phyloP scores from a whole-genome alignment of 2,888 invertebrate genomes.

The Drosophila merina region DNA sequence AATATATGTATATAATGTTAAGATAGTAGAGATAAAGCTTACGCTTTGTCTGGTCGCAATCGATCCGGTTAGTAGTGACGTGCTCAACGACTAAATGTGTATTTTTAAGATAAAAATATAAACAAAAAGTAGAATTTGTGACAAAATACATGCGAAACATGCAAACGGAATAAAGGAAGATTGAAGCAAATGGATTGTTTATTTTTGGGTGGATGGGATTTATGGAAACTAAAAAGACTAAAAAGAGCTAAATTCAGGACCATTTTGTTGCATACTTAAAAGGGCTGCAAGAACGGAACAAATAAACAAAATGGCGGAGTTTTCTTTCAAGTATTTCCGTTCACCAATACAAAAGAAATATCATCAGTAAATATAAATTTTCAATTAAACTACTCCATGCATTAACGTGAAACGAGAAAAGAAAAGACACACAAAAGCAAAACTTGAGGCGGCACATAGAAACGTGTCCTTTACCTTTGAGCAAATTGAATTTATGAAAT shows the following conservation, averaged over 20 bases:
- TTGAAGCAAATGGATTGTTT: conserved; percentile 21
- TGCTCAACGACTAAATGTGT: conserved; percentile 82
- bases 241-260: not conserved
- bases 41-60: conserved; percentile 84
- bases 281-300: not conserved
- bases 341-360: not conserved
- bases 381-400: conserved; percentile 33
- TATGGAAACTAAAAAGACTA: conserved; percentile 1
- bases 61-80: conserved; percentile 84
- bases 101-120: conserved; percentile 38
- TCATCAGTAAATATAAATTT: not conserved
- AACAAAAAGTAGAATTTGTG: conserved; percentile 59
- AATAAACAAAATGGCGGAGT: conserved; percentile 10
- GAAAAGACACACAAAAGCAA: conserved; percentile 49
- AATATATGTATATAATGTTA: conserved; percentile 19
- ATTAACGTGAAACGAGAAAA: conserved; percentile 42
- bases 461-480: conserved; percentile 87
- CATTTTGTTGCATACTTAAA: not conserved
- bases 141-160: conserved; percentile 57
- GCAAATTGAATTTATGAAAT: conserved; percentile 90
- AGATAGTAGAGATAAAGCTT: conserved; percentile 72
- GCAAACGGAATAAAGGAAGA: conserved; percentile 38
- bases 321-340: not conserved
- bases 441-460: conserved; percentile 59
- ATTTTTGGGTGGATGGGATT: conserved; percentile 2